Base-by-base conservation (phyloP, 2,113 vertebrate species). In the Gasterosteus nipponicus region DNA sequence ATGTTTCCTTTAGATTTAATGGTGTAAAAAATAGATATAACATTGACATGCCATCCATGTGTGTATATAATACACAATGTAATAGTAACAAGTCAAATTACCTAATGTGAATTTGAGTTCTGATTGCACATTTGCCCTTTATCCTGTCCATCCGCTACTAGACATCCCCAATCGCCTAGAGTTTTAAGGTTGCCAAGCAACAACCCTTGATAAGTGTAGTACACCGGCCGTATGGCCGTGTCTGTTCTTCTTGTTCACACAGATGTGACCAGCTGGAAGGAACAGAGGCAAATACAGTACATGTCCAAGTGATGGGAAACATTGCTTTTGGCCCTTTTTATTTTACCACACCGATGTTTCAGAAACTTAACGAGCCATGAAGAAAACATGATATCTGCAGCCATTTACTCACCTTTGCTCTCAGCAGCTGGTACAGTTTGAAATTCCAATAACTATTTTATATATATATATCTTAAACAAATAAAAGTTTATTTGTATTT, bases 121-220 rank as follows among this genome's bases (percentile, higher is more conserved):
- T 11, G 51, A 22, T 53, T 53, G 19, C 6, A 53, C 47, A 49
- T 16, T 18, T 49, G 47, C 3, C 38, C 88, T 91, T 89, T 85
- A 85, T 84, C 88, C 77, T 44, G 54, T 54, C 80, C 72, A 47
- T 69, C 73, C 60, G 29, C 77, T 53, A 29, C 67, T 5, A 84
- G 71, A 81, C 71, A 47, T 84, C 80, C 72, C 78, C 73, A 61
- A 49, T 88, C 84, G 84, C 71, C 84, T 12, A 49, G 72, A 88
- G 86, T 88, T 93, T 93, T 87, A 69, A 61, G 89, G 91, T 93
- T 93, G 90, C 92, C 86, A 87, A 68, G 90, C 89, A 93, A 94
- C 91, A 83, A 35, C 88, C 7, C 47, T 77, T 86, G 63, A 22
- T 9, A 72, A 89, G 83, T 26, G 80, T 68, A 49, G 75, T 60